phyloP scores from a whole-genome alignment of 2,797 vertebrate genomes.

The Enteromius viviparus region DNA sequence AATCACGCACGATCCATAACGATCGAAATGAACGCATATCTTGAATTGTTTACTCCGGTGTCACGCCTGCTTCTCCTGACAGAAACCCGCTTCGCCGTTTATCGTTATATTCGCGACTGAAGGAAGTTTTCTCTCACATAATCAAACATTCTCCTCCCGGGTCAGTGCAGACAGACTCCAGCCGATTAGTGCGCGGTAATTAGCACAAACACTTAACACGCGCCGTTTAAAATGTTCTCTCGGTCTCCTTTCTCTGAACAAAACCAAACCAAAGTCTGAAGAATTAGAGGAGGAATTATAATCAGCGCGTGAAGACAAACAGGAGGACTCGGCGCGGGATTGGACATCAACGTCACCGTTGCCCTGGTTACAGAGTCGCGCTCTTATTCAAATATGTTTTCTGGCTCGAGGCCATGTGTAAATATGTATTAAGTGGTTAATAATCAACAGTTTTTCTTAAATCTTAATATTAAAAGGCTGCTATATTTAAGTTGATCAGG shows the following conservation, averaged over 20 bases:
- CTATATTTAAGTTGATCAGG: too few relatives aligned
- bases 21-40: rapidly evolving
- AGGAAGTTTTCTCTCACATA: background rate
- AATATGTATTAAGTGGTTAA: too few relatives aligned
- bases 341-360: background rate
- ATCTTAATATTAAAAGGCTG: background rate
- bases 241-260: background rate
- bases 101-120: too few relatives aligned
- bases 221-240: background rate
- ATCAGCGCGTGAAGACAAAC: background rate
- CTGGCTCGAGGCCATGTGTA: too few relatives aligned
- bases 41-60: background rate
- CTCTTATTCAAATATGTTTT: background rate
- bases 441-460: background rate
- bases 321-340: background rate
- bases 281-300: background rate
- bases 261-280: background rate
- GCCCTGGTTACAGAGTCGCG: constrained; percentile 1
- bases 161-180: background rate
- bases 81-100: background rate
- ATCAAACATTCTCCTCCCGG: background rate
- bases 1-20: background rate
- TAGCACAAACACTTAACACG: background rate
- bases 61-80: background rate
- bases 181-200: background rate